Conservation (phyloP, 2,888 invertebrate species). For the Sturmia bella region DNA sequence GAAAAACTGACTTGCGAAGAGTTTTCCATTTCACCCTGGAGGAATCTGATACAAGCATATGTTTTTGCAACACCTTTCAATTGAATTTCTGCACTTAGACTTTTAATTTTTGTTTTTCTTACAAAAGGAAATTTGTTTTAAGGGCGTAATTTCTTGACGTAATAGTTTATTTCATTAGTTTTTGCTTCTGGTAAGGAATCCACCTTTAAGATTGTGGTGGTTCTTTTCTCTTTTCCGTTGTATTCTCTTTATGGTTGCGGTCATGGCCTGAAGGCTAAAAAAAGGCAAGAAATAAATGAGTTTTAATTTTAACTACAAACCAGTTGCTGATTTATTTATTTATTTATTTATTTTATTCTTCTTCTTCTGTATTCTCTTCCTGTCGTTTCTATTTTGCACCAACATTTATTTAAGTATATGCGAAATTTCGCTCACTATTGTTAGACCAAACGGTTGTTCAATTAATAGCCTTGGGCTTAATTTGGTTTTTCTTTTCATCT, state of each 20-base stretch:
- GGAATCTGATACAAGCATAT: no score
- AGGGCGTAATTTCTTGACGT: constrained; percentile 39
- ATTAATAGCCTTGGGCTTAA: not conserved
- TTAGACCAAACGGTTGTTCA: not conserved
- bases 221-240: constrained; percentile 4
- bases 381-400: not conserved
- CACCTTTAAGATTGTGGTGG: constrained; percentile 41
- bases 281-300: not conserved
- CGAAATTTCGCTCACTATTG: not conserved
- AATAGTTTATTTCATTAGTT: constrained; percentile 24
- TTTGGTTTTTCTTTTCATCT: not conserved
- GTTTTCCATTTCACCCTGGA: no score
- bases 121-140: constrained; percentile 7
- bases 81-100: no score
- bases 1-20: no score
- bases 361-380: no score
- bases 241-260: not conserved
- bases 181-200: not conserved
- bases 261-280: constrained; percentile 32
- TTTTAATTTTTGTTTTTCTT: no score
- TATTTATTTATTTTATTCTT: not conserved
- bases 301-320: constrained; percentile 7
- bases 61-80: no score
- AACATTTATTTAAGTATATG: not conserved
- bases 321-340: constrained; percentile 31